A percentile compares a stretch with the other conserved stretches of the same genome.
phyloP scores from a whole-genome alignment of 2,797 vertebrate genomes.

The Pseudomugil gertrudae region DNA sequence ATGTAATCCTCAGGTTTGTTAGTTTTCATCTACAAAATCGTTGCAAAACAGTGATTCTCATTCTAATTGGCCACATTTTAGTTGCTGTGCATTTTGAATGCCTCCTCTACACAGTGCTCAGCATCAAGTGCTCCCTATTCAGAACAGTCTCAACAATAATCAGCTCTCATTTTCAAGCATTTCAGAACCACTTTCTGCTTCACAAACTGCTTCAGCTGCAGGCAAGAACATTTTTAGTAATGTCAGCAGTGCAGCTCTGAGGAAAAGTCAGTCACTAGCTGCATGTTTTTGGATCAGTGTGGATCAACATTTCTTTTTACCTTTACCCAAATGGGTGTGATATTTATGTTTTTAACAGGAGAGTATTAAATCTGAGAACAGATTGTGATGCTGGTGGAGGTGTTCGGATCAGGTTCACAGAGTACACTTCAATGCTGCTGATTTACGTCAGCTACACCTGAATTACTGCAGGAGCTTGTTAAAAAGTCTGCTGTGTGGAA shows the following conservation, averaged over 20 bases:
- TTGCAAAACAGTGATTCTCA: background rate
- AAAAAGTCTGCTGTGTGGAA: background rate
- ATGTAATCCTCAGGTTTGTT: background rate
- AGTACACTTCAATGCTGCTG: background rate
- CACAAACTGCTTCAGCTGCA: conserved; percentile 6
- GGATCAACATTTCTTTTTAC: background rate
- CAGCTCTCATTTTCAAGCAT: conserved; percentile 13
- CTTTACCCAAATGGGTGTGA: background rate
- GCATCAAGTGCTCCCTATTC: conserved; percentile 2
- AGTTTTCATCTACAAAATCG: background rate
- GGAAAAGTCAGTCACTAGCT: background rate
- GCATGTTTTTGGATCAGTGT: background rate
- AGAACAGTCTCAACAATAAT: conserved; percentile 3
- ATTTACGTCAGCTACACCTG: background rate
- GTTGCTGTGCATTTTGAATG: background rate
- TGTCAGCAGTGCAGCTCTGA: background rate
- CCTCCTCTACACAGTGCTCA: background rate
- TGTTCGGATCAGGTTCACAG: background rate
- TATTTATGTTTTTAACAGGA: background rate
- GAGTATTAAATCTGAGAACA: background rate
- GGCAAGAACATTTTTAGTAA: conserved; percentile 2
- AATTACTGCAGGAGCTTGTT: background rate
- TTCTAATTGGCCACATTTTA: background rate
- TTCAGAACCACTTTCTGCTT: background rate
- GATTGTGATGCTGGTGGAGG: no score